Evolutionary conservation across 2,797 vertebrate species (phyloP), one percentile per base, ranked within the genome.

Genomic region (Melanotaenia boesemani): DNA sequence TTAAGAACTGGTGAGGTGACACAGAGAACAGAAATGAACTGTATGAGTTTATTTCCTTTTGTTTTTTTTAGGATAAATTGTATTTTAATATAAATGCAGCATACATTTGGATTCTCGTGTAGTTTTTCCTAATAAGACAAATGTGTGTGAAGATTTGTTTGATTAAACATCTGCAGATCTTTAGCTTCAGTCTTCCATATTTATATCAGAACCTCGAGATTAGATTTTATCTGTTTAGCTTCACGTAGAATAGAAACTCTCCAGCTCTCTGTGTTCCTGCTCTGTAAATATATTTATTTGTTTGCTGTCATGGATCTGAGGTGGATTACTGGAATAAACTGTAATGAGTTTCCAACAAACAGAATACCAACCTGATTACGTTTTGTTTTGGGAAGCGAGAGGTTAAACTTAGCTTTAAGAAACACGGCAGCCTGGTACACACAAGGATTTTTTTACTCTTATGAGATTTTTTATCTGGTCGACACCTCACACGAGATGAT

Each of bases 271-370:
- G 32, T 34, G 32, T 34, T 8, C 32, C 37, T 15, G 37, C 37
- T n/a, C 48, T 86, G 77, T 81, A 77, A 56, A 77, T 77, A 80
- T 83, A 84, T 82, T 71, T 79, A 83, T 77, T 79, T 56, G 11
- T 18, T 73, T 30, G 32, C n/a, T 50, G 30, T 50, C 65, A 32
- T 59, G 70, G 50, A 66, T 36, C 63, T 7, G 37, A 6, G 16
- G 28, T 41, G 55, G 11, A 57, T 80, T 64, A 50, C 54, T 71
- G 32, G 59, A 77, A 15, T 0, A 7, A 22, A 50, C 48, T 9
- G 9, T 36, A 36, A 36, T 41, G 41, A 44, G 15, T 44, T 44
- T 44, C 41, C 16, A 44, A 44, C 41, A 44, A 18, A 44, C 41
- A 44, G 39, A 15, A 15, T 12, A 39, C 3, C 11, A 39, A 10